Evolutionary conservation across 64 coral and sea anemone species (phyloP).

Genomic region (Porites australiensis): DNA sequence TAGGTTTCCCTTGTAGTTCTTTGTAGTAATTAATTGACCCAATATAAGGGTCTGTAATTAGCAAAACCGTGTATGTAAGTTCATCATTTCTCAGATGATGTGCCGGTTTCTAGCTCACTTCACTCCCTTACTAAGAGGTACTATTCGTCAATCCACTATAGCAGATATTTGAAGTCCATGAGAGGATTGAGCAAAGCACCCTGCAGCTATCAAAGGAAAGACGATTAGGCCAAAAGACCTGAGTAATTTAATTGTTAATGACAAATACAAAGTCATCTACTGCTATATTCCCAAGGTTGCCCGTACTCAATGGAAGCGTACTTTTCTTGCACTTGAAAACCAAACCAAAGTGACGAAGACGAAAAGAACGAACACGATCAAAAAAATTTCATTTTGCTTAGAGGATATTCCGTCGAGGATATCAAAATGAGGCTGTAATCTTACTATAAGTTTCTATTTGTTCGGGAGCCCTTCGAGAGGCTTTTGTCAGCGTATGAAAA

Average conservation of each 20-base stretch:
- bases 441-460: constrained; percentile 28
- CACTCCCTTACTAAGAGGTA: too few species aligned
- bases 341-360: background rate
- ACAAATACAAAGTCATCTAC: background rate
- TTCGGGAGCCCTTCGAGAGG: constrained; percentile 30
- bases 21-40: too few species aligned
- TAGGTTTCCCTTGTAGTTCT: too few species aligned
- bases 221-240: background rate
- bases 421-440: background rate
- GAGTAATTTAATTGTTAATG: background rate
- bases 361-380: background rate
- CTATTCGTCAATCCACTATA: too few species aligned
- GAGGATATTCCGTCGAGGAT: background rate
- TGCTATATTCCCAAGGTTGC: background rate
- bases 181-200: background rate
- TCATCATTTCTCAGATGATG: too few species aligned
- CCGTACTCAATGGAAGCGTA: background rate
- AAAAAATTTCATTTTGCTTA: background rate
- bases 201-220: too few species aligned
- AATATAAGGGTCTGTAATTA: too few species aligned
- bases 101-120: too few species aligned
- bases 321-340: background rate
- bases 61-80: too few species aligned
- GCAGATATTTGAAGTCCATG: too few species aligned
- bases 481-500: background rate